Evolutionary conservation across 2,888 invertebrate species (phyloP).

Genomic region (Tortricodes alternella): DNA sequence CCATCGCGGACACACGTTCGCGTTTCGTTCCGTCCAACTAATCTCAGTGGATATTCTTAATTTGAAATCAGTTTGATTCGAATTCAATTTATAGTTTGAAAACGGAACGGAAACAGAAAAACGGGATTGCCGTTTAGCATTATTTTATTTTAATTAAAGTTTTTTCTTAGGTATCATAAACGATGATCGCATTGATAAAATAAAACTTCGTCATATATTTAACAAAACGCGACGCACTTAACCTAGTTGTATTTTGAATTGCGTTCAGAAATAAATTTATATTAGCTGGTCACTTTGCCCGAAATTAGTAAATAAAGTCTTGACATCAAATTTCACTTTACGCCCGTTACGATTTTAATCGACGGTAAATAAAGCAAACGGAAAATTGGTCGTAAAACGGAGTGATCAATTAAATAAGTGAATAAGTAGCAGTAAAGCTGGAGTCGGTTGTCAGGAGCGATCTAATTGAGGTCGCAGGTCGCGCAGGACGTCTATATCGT

Average conservation of each 20-base stretch:
- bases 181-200: no score
- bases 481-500: slow-evolving; percentile 30
- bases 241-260: no score
- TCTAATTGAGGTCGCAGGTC: slow-evolving; percentile 35
- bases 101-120: neutral
- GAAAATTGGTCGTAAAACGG: slow-evolving; percentile 17
- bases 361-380: slow-evolving; percentile 17
- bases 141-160: no score
- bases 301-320: neutral
- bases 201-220: no score
- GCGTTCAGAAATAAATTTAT: neutral
- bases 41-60: slow-evolving; percentile 17
- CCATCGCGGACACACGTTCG: slow-evolving; percentile 37
- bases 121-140: no score
- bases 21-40: slow-evolving; percentile 18
- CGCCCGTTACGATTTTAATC: slow-evolving; percentile 12
- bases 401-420: slow-evolving; percentile 31
- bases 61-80: slow-evolving; percentile 15
- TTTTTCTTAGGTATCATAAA: no score
- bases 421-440: slow-evolving; percentile 31
- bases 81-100: slow-evolving; percentile 18
- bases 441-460: slow-evolving; percentile 6
- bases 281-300: neutral
- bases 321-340: slow-evolving; percentile 10
- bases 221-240: no score